A percentile compares a stretch with the other conserved stretches of the same genome.
Evolutionary conservation across 2,797 vertebrate species (phyloP).

Genomic region (Channallabes apus): DNA sequence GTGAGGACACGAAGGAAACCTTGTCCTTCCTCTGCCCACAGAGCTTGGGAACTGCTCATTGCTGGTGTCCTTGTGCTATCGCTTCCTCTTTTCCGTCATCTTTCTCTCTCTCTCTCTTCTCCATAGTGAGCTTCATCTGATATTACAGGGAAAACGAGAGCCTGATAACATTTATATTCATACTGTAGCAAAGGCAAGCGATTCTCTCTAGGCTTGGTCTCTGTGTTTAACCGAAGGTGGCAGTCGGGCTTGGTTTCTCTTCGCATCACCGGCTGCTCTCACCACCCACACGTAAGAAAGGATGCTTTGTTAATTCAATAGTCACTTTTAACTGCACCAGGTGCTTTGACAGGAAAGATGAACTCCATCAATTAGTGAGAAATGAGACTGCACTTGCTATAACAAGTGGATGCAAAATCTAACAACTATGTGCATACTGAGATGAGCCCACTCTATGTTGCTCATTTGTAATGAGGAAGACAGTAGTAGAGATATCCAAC

Average conservation of each 20-base stretch:
- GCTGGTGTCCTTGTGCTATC: constrained; percentile 41
- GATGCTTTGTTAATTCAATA: constrained; percentile 32
- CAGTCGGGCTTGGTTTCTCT: constrained; percentile 61
- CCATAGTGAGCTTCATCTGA: constrained; percentile 47
- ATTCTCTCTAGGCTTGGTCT: constrained; percentile 49
- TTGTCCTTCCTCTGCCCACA: constrained; percentile 23
- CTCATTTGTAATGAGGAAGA: not conserved
- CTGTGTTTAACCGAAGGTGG: constrained; percentile 48
- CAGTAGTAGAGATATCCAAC: constrained; percentile 49
- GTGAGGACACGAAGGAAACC: constrained; percentile 31
- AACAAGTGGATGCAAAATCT: not conserved
- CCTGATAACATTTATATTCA: constrained; percentile 61
- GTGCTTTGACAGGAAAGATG: constrained; percentile 49
- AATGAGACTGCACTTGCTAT: not conserved
- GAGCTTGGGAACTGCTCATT: constrained; percentile 43
- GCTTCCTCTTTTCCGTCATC: constrained; percentile 41
- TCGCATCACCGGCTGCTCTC: constrained; percentile 63
- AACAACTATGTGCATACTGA: constrained; percentile 63
- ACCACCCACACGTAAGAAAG: constrained; percentile 52
- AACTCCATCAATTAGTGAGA: constrained; percentile 10
- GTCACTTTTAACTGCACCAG: constrained; percentile 14
- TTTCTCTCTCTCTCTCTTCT: constrained; percentile 40
- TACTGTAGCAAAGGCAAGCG: constrained; percentile 49
- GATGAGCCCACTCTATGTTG: constrained; percentile 54
- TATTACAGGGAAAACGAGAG: constrained; percentile 62